Evolutionary conservation across 2,888 invertebrate species (phyloP), one percentile per base, ranked within the genome.

Genomic region (Hirtodrosophila confusa): DNA sequence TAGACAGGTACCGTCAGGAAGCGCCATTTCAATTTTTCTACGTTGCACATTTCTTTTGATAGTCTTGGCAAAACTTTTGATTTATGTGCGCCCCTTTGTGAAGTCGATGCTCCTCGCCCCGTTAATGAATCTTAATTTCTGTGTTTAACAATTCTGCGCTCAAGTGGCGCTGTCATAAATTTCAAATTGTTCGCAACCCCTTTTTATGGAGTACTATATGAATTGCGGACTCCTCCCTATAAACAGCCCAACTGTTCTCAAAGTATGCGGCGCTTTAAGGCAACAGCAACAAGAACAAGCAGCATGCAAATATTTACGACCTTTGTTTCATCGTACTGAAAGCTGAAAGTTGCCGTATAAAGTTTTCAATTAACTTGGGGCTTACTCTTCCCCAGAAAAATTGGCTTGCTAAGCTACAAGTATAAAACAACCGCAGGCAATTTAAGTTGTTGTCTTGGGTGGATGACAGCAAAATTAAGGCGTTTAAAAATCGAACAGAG

Each of bases 41-140:
- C 44, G 37, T 48, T 39, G 31, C 60, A 55, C 17, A 44, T 50
- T 31, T 29, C n/a, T 7, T 36, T 45, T 17, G 17, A 2, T 36
- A 29, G 29, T 49, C 61, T 47, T 11, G 12, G 17, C 56, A 53
- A 51, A 63, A 55, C 56, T 75, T 75, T 65, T 77, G 73, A 73
- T 76, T 76, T 75, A 76, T 78, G 62, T 60, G 55, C 57, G 29
- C 44, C 36, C 44, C 58, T 50, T 65, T 68, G 64, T 64, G 50
- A 8, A 29, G 33, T 40, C 44, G 39, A 35, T 35, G 33, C 43
- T 33, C 12, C 41, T 24, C 45, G 47, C 48, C 51, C 45, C 54
- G 56, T 68, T 88, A 87, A 88, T 86, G 75, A 82, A 75, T 71
- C 74, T 77, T 86, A 88, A 88, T 86, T 77, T 73, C 58, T 64